Evolutionary conservation across 2,888 invertebrate genomes (phyloP), one percentile per base, ranked within the genome.

Genomic region (Anthophora plumipes): DNA sequence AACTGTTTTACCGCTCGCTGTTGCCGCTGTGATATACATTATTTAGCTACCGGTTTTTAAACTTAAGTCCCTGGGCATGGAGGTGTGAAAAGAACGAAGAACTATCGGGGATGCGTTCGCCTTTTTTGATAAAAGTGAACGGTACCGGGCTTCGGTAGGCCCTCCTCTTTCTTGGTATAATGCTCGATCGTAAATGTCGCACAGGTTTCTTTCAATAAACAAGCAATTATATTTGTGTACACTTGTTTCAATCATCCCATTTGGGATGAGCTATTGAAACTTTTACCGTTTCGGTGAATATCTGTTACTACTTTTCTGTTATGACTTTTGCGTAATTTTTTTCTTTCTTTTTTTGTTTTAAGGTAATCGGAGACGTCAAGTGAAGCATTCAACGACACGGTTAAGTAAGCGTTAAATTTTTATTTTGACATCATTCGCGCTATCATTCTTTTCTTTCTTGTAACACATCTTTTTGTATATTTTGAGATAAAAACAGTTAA

Each of bases 1-100:
- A 93, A 93, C 93, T 92, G 92, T 93, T 93, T 93, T 93, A 93
- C 91, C 90, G 92, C 89, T 84, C 88, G 88, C 88, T 89, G 84
- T 89, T 89, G 89, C 89, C 88, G 88, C 86, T 82, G 88, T 88
- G 86, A 88, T 79, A 80, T 90, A 86, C 87, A 91, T 92, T 91
- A 92, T 92, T 92, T 88, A 92, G 86, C 80, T 83, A 83, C 80
- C 86, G 90, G 89, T 91, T 92, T 92, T 92, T 89, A 90, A 91
- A 91, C 88, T 91, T 83, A 77, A 82, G 80, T 85, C 85, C 77
- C 79, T 48, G 75, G 74, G 77, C 74, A 60, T 78, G 66, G 79
- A 72, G 80, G 88, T 88, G 87, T 73, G 88, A 88, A 88, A 82
- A 81, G 71, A 73, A 77, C 39, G 73, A 57, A 57, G 46, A 70